Base-by-base conservation (phyloP, 1,140 invertebrate genomes). In the Anoplophora glabripennis region DNA sequence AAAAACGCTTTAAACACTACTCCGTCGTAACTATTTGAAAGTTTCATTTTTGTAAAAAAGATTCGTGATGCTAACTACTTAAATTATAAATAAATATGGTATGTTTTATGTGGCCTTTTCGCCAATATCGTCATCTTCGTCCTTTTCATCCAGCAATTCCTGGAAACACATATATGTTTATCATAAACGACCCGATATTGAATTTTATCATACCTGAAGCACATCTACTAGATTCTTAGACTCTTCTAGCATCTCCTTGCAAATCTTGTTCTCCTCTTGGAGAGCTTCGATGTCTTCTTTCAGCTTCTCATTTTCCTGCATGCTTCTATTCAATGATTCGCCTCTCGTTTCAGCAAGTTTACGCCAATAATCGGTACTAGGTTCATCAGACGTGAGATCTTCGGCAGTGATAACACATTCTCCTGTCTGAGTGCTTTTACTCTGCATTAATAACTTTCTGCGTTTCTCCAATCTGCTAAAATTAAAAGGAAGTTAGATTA, bases 331-430 rank as follows among this genome's bases (percentile, higher is more conserved):
- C n/a, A 88, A 69, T 10, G 84, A 82, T 75, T 79, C 78, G 69
- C 82, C 76, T 28, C 85, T 78, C 57, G 82, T 84, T 73, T 87
- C 86, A 52, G 86, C 84, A 47, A 87, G 64, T 36, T 81, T 74
- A 77, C 86, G 69, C 86, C 86, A 89, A 70, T 88, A 88, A 61
- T 83, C 82, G 67, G 83, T 81, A 61, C 84, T 86, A 17, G 86
- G 81, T 52, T 79, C 78, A 63, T 84, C 81, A 44, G 81, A 81
- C 4, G 81, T 86, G n/a, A 87, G 75, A 71, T 87, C 85, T 63
- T 83, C 77, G 15, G 73, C 76, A 56, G 77, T 75, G 37, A 85
- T 77, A 61, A 80, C 77, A 73, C 76, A 59, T 35, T 78, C 72
- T 48, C 77, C 78, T 21, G 83, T 83, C 75, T 86, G 84, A 3